Conservation (phyloP, 2,888 invertebrate species). For the Dendrolimus houi region DNA sequence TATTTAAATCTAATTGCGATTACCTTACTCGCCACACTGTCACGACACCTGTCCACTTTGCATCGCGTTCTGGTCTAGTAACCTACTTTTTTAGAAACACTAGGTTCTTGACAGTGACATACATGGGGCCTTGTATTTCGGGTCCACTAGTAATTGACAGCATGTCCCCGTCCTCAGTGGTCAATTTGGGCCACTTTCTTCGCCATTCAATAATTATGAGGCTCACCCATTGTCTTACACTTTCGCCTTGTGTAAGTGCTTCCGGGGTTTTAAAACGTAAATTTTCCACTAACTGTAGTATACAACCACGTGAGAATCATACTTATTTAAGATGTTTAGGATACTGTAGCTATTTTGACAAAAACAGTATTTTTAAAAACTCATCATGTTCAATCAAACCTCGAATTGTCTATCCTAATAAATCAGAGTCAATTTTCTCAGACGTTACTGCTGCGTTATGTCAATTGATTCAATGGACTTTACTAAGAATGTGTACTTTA, state of each 20-base stretch:
- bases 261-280: slow-evolving; percentile 10
- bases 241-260: slow-evolving; percentile 41
- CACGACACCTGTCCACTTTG: background rate
- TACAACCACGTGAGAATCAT: no score
- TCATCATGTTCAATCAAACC: no score
- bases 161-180: slow-evolving; percentile 10
- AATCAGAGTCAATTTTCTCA: no score
- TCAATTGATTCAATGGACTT: no score
- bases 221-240: slow-evolving; percentile 46
- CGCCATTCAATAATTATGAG: slow-evolving; percentile 35
- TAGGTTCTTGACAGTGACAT: background rate
- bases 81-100: background rate
- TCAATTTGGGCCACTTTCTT: slow-evolving; percentile 46
- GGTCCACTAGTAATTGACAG: background rate
- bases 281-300: no score
- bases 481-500: no score
- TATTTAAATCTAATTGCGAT: background rate
- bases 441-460: no score
- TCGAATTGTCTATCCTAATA: no score
- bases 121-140: background rate
- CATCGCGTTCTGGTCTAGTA: background rate
- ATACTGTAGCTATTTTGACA: no score
- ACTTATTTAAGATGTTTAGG: no score
- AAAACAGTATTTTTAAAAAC: no score
- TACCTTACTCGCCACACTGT: background rate